Evolutionary conservation across 2,797 vertebrate species (phyloP).

Genomic region (Smutsia gigantea): DNA sequence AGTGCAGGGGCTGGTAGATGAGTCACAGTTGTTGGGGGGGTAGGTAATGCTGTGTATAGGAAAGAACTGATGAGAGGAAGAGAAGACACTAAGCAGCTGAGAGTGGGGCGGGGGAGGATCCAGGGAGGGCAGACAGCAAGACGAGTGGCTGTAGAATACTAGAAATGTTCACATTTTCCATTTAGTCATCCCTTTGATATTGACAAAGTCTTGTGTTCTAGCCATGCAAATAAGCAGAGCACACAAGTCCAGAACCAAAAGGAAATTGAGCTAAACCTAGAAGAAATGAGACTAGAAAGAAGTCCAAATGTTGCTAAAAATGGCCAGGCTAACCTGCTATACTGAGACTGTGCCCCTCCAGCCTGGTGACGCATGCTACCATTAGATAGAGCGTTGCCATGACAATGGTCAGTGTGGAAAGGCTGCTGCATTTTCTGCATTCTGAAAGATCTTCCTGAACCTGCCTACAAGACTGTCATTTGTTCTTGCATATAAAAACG

Average conservation of each 20-base stretch:
- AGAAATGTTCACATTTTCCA: slow-evolving; percentile 55
- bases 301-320: slow-evolving; percentile 68
- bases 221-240: slow-evolving; percentile 55
- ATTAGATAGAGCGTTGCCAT: slow-evolving; percentile 80
- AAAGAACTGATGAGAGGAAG: slow-evolving; percentile 55
- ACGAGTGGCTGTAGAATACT: not conserved
- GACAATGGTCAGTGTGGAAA: slow-evolving; percentile 81
- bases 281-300: slow-evolving; percentile 67
- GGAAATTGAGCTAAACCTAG: slow-evolving; percentile 57
- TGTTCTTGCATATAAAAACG: slow-evolving; percentile 62
- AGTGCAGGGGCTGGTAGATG: slow-evolving; percentile 37
- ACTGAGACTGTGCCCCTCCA: slow-evolving; percentile 70
- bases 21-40: slow-evolving; percentile 40
- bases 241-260: slow-evolving; percentile 35
- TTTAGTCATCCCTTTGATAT: slow-evolving; percentile 21
- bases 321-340: slow-evolving; percentile 71
- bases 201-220: slow-evolving; percentile 42
- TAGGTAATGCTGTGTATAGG: not conserved
- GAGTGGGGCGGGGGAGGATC: slow-evolving; percentile 4
- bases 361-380: slow-evolving; percentile 69
- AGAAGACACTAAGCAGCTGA: slow-evolving; percentile 39
- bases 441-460: slow-evolving; percentile 75
- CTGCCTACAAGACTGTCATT: slow-evolving; percentile 64
- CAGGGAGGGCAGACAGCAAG: not conserved
- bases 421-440: slow-evolving; percentile 75